Evolutionary conservation across 2,797 vertebrate species (phyloP).

Genomic region (Cephalopachus bancanus): DNA sequence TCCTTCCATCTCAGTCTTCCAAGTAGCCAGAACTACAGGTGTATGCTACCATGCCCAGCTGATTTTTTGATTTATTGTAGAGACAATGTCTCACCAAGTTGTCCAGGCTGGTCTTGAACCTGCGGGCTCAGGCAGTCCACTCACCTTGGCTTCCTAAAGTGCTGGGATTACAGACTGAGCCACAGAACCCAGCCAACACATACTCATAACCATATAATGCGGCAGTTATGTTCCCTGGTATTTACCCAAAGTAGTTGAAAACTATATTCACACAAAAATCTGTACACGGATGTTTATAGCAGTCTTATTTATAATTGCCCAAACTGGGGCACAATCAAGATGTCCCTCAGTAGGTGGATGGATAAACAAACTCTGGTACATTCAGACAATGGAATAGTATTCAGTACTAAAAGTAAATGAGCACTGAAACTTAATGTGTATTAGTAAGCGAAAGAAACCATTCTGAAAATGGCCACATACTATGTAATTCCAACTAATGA

Average conservation of each 20-base stretch:
- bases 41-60: no score
- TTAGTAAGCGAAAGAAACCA: not conserved
- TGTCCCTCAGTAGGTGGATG: not conserved
- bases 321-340: not conserved
- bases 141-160: no score
- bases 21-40: no score
- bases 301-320: not conserved
- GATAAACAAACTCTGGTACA: not conserved
- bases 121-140: no score
- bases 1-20: no score
- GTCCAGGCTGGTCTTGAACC: no score
- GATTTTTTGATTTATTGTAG: no score
- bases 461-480: not conserved
- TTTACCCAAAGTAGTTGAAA: not conserved
- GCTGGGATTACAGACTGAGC: no score
- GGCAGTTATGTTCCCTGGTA: not conserved
- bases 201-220: no score
- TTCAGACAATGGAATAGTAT: not conserved
- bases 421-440: not conserved
- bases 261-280: not conserved
- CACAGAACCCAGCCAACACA: no score
- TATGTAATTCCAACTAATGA: not conserved
- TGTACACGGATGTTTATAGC: not conserved
- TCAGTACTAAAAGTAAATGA: not conserved
- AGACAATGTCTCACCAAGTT: no score